Evolutionary conservation across 1,140 invertebrate genomes (phyloP), one percentile per base, ranked within the genome.

Genomic region (Protaetia brevitarsis): DNA sequence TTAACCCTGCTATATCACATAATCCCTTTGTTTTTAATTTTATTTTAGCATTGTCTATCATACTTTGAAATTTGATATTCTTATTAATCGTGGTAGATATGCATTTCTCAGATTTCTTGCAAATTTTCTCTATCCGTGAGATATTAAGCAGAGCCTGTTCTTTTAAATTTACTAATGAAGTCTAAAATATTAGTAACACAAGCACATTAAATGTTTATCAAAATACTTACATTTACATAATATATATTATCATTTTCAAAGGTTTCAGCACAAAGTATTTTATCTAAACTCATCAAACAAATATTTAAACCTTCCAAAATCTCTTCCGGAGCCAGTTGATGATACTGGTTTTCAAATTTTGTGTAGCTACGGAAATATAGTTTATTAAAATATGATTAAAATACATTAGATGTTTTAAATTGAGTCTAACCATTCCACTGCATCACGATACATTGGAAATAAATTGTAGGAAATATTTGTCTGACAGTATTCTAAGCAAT

Each of bases 11-110:
- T 11, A 77, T 71, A 37, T 76, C 74, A 31, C 61, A 21, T 11
- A 77, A 71, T 10, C 75, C 70, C n/a, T 65, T 66, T 45, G 74
- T 65, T 66, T 57, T 70, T 19, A 74, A 72, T 19, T 21, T 65
- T 26, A 51, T 41, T 60, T 60, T 7, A 23, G 31, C 28, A 59
- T 21, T 59, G 58, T 59, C 6, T 31, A 64, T 8, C 13, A 16
- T 27, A 3, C 19, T 36, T 26, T 13, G 10, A n/a, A 28, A n/a
- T 11, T 63, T 63, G 27, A 37, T 63, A 26, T 41, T 34, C 19
- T 62, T n/a, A 16, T 11, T 3, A n/a, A 62, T 62, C 56, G 2
- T 19, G 37, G 7, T 45, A 19, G 7, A 45, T 19, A 6, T 45
- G 16, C 16, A 19, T 19, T 16, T 13, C 2, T 16, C 23, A 45